phyloP scores from a whole-genome alignment of 2,797 vertebrate species.

The Siniperca scherzeri region DNA sequence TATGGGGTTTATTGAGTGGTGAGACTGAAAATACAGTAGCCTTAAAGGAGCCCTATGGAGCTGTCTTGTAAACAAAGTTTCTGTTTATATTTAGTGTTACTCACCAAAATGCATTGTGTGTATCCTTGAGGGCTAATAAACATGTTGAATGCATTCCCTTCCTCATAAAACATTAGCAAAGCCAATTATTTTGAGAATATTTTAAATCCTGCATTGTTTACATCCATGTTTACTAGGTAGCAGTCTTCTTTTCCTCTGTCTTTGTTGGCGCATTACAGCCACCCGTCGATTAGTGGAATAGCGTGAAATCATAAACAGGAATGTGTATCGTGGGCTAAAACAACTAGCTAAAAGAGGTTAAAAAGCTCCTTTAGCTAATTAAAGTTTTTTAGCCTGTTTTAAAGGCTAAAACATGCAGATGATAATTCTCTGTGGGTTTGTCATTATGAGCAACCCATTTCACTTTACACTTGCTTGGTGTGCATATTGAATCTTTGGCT shows the following conservation, averaged over 20 bases:
- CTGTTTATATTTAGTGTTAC: background rate
- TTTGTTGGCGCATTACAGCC: background rate
- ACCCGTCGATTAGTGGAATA: background rate
- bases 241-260: too few relatives aligned
- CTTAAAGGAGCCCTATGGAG: background rate
- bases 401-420: background rate
- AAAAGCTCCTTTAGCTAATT: background rate
- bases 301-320: background rate
- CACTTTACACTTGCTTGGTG: background rate
- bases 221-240: background rate
- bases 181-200: too few relatives aligned
- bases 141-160: background rate
- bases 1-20: background rate
- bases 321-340: background rate
- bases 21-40: background rate
- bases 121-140: background rate
- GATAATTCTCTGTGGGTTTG: background rate
- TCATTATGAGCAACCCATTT: background rate
- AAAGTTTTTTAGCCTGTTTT: background rate
- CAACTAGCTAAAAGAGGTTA: too few relatives aligned
- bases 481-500: background rate
- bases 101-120: background rate
- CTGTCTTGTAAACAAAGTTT: background rate
- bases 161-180: background rate
- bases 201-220: background rate